A percentile compares a stretch with the other conserved stretches of the same genome.
Evolutionary conservation across 2,113 vertebrate species (phyloP).

Genomic region (Falcunculus frontatus): DNA sequence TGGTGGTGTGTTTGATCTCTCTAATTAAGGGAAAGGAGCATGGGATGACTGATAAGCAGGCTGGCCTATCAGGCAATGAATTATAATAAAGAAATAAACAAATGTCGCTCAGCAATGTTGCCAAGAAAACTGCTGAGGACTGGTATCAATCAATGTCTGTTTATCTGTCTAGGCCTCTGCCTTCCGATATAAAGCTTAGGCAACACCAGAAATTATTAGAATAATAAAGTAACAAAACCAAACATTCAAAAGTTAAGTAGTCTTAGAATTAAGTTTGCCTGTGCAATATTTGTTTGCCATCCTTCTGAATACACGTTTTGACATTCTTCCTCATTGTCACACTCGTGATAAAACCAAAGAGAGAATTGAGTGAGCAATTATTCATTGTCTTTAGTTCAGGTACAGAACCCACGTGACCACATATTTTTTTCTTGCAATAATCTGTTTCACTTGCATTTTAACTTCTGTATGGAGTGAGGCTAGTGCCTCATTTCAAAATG

Average conservation of each 20-base stretch:
- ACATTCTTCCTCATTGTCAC: not conserved
- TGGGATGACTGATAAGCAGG: slow-evolving; percentile 65
- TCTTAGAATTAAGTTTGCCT: not conserved
- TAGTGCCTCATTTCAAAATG: not conserved
- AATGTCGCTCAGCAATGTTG: not conserved
- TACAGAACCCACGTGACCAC: not conserved
- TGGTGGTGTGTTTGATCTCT: slow-evolving; percentile 59
- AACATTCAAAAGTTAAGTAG: not conserved
- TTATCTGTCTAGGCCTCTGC: slow-evolving; percentile 23
- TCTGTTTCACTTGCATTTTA: not conserved
- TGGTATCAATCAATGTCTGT: slow-evolving; percentile 38
- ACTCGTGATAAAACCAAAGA: not conserved
- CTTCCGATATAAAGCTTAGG: slow-evolving; percentile 5
- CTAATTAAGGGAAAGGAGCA: slow-evolving; percentile 41
- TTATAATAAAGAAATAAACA: slow-evolving; percentile 36
- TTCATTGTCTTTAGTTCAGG: not conserved
- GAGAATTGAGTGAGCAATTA: not conserved
- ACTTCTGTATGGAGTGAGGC: not conserved
- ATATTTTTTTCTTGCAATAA: not conserved
- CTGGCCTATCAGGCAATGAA: slow-evolving; percentile 62
- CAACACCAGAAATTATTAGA: not conserved
- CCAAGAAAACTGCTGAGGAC: slow-evolving; percentile 24
- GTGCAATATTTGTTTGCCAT: not conserved
- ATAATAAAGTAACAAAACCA: not conserved
- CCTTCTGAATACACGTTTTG: not conserved